Conservation (phyloP, 1,140 invertebrate genomes). For the Aphelenchoides fujianensis region DNA sequence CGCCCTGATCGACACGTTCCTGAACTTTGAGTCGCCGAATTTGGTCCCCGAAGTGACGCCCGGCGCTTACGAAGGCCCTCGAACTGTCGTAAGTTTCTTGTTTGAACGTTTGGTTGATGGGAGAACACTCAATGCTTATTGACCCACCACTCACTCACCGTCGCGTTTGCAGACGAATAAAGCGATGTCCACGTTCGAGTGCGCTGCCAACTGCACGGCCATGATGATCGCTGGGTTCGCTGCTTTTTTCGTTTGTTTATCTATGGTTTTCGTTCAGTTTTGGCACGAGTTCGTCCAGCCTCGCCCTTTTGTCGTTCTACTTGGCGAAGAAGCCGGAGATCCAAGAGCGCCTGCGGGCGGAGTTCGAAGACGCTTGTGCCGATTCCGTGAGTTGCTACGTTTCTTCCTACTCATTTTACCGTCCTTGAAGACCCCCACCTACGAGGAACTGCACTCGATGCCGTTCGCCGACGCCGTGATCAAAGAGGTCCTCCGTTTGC, state of each 20-base stretch:
- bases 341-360: slow-evolving; percentile 68
- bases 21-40: slow-evolving; percentile 23
- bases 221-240: neutral
- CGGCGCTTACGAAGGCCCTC: neutral
- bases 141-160: neutral
- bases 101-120: too few species aligned
- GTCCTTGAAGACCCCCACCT: slow-evolving; percentile 27
- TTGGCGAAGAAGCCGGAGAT: slow-evolving; percentile 69
- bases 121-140: too few species aligned
- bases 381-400: slow-evolving; percentile 27
- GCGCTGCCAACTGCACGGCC: neutral
- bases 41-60: neutral
- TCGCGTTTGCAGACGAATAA: neutral
- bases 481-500: slow-evolving; percentile 43
- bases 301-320: slow-evolving; percentile 71
- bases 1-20: slow-evolving; percentile 54
- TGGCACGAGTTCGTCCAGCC: slow-evolving; percentile 73
- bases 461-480: slow-evolving; percentile 48
- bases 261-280: too few species aligned
- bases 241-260: too few species aligned
- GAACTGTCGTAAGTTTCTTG: neutral
- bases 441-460: slow-evolving; percentile 44
- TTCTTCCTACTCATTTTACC: slow-evolving; percentile 10
- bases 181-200: neutral
- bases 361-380: slow-evolving; percentile 67